A percentile compares a stretch with the other conserved stretches of the same genome.
phyloP scores from a whole-genome alignment of 1,140 invertebrate species.

The Hetaerina americana region DNA sequence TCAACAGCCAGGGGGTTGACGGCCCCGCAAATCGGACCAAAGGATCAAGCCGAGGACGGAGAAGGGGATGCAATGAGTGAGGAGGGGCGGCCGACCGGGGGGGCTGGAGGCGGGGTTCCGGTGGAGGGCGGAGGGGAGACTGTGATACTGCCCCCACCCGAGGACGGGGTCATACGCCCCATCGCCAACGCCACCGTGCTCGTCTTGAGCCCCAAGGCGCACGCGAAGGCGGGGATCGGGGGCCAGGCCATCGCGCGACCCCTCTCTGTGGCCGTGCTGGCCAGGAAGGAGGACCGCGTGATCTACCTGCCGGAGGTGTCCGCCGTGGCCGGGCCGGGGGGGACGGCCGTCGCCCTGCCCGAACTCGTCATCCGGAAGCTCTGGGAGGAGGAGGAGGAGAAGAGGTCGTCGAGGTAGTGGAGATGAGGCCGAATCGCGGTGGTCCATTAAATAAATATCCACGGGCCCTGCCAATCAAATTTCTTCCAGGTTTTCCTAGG shows the following conservation, averaged over 20 bases:
- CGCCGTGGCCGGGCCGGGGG: slow-evolving; percentile 54
- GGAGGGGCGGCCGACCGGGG: not conserved
- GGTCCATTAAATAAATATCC: too few relatives aligned
- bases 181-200: slow-evolving; percentile 28
- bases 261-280: slow-evolving; percentile 39
- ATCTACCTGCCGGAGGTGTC: slow-evolving; percentile 47
- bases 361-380: slow-evolving; percentile 28
- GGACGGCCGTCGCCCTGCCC: slow-evolving; percentile 51
- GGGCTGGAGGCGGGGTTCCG: too few relatives aligned
- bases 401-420: too few relatives aligned
- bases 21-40: too few relatives aligned
- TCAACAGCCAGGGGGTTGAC: too few relatives aligned
- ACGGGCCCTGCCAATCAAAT: too few relatives aligned
- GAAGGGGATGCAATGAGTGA: slow-evolving; percentile 3
- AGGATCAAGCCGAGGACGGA: too few relatives aligned
- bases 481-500: too few relatives aligned
- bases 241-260: slow-evolving; percentile 52
- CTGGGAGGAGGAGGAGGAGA: not conserved
- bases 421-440: too few relatives aligned
- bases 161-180: too few relatives aligned
- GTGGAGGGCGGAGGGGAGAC: too few relatives aligned
- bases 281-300: slow-evolving; percentile 36
- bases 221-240: slow-evolving; percentile 43
- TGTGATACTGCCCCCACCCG: too few relatives aligned
- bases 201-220: slow-evolving; percentile 45